Evolutionary conservation across 2,888 invertebrate genomes (phyloP), one percentile per base, ranked within the genome.

Genomic region (Pedicia rivosa): DNA sequence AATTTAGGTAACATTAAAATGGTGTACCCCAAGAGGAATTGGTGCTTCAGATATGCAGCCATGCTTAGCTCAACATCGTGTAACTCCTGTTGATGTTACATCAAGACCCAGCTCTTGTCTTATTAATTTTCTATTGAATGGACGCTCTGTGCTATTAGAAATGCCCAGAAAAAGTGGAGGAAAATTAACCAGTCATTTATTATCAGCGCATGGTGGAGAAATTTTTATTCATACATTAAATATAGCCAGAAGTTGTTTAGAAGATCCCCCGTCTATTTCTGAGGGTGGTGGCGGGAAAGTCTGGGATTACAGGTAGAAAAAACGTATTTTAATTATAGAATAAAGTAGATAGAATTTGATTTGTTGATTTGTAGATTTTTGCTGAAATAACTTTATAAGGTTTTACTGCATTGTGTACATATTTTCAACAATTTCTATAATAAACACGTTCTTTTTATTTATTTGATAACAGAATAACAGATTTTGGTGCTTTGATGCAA

Each of bases 31-130:
- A 0, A 67, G 92, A n/a, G 82, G 82, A 2, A 78, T 78, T 44
- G 78, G 83, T 39, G 78, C 80, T 2, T 72, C 67, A 49, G 92
- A 78, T 62, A 73, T 72, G 62, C 88, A 72, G 62, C 84, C 79
- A 53, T 86, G 79, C 50, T 78, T 86, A 0, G 79, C 80, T 0
- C 79, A 90, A 59, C 82, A 82, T 62, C 69, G 91, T 41, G 88
- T 95, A 16, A 94, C 95, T 0, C 94, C 95, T 0, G 88, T 92
- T 0, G 92, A 95, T 62, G 92, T 95, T 1, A 95, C 92, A 46
- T 92, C 92, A 14, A 71, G 97, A 1, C 97, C 97, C 0, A 94
- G 95, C 1, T 87, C 94, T 1, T 98, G 97, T 56, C 68, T 98
- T 36, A 97, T 95, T 32, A 94, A 94, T 62, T 98, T 98, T 62